phyloP scores from a whole-genome alignment of 1,140 invertebrate genomes.

The Asbolus verrucosus region DNA sequence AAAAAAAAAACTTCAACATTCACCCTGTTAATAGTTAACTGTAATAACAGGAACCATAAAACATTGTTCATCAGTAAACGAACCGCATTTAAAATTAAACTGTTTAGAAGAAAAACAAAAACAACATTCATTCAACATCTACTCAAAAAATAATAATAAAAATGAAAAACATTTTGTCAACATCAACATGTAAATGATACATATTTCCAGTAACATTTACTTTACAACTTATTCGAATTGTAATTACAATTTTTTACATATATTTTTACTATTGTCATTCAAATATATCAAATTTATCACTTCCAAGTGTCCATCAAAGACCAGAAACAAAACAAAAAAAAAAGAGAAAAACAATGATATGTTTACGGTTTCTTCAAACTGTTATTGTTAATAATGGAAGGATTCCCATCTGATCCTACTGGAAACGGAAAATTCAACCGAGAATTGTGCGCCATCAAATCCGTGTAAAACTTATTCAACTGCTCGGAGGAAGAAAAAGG shows the following conservation, averaged over 20 bases:
- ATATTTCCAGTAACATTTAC: conserved; percentile 22
- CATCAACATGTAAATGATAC: conserved; percentile 30
- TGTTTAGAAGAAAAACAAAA: conserved; percentile 15
- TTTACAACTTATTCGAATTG: conserved; percentile 24
- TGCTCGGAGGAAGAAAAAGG: conserved; percentile 62
- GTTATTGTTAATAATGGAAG: conserved; percentile 41
- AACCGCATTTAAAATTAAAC: conserved; percentile 4
- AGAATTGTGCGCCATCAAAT: conserved; percentile 60
- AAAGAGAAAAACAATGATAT: conserved; percentile 28
- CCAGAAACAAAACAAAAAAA: conserved; percentile 8
- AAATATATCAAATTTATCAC: conserved; percentile 36
- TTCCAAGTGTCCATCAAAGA: conserved; percentile 25
- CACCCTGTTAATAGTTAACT: too few relatives aligned
- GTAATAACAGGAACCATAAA: too few relatives aligned
- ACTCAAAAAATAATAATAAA: conserved; percentile 11
- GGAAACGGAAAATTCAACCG: conserved; percentile 54
- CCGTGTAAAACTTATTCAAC: conserved; percentile 66
- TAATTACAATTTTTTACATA: conserved; percentile 12
- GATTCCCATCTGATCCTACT: conserved; percentile 46
- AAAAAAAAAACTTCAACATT: too few relatives aligned
- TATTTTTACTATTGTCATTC: conserved; percentile 37
- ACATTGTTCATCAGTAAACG: too few relatives aligned
- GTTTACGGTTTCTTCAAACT: conserved; percentile 52
- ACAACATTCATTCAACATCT: conserved; percentile 31
- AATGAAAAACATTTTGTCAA: conserved; percentile 16